Conservation (phyloP, 1,140 invertebrate genomes). For the Bombus impatiens region DNA sequence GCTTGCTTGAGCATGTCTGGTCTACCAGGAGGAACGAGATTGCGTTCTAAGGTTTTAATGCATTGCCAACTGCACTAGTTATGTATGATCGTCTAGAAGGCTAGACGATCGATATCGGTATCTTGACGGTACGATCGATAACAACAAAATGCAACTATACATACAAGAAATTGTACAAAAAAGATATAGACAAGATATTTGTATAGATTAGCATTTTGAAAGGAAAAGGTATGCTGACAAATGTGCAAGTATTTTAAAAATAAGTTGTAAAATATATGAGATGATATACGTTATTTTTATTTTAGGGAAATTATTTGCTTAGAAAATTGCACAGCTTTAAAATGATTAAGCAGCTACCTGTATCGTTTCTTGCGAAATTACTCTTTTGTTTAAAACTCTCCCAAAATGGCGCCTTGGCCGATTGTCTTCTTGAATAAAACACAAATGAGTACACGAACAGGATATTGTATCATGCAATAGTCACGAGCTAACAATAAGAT, state of each 20-base stretch:
- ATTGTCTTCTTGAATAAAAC: slow-evolving; percentile 8
- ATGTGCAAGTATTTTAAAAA: neutral
- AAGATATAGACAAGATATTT: neutral
- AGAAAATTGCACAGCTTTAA: neutral
- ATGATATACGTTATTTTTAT: neutral
- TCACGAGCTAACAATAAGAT: slow-evolving; percentile 15
- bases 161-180: neutral
- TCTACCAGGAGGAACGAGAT: neutral
- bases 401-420: neutral
- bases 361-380: neutral
- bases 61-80: neutral
- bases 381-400: neutral
- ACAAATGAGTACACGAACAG: slow-evolving; percentile 1
- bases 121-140: neutral
- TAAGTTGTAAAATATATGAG: neutral
- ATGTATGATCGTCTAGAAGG: neutral
- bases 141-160: neutral
- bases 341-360: neutral
- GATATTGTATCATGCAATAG: slow-evolving; percentile 11
- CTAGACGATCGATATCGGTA: neutral
- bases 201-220: neutral
- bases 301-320: neutral
- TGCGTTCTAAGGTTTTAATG: neutral
- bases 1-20: neutral
- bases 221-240: neutral